A percentile compares a stretch with the other conserved stretches of the same genome.
Conservation (phyloP, 1,140 invertebrate species). For the Tribolium castaneum region DNA sequence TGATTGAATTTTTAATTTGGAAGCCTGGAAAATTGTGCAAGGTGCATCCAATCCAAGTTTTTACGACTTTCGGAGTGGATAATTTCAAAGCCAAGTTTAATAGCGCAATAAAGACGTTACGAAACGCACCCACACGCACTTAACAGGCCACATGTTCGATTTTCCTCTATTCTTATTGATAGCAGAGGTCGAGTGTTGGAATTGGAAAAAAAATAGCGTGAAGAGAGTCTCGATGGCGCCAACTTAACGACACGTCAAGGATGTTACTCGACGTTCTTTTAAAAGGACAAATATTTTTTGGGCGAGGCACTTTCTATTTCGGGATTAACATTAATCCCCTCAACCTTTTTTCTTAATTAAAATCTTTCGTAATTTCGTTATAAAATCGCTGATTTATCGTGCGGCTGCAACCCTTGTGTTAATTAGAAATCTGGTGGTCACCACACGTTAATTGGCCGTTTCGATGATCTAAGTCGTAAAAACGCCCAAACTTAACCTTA, state of each 20-base stretch:
- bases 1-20: too few relatives aligned
- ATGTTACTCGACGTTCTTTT: not conserved
- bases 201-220: not conserved
- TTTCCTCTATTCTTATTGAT: not conserved
- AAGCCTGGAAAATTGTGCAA: too few relatives aligned
- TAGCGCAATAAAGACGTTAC: constrained; percentile 14
- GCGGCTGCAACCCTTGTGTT: not conserved
- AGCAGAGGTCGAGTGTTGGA: not conserved
- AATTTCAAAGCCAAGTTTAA: constrained; percentile 23
- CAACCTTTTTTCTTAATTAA: not conserved
- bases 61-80: not conserved
- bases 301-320: constrained; percentile 34
- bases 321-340: not conserved
- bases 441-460: not conserved
- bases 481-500: constrained; percentile 21
- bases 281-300: constrained; percentile 2
- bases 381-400: constrained; percentile 4
- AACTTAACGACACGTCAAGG: not conserved
- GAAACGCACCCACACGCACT: constrained; percentile 11
- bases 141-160: not conserved
- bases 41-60: too few relatives aligned
- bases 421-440: constrained; percentile 3
- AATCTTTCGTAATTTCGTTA: not conserved
- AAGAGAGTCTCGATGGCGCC: constrained; percentile 11
- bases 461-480: not conserved